Base-by-base conservation (phyloP, 1,140 invertebrate species). In the Drosophila ananassae region DNA sequence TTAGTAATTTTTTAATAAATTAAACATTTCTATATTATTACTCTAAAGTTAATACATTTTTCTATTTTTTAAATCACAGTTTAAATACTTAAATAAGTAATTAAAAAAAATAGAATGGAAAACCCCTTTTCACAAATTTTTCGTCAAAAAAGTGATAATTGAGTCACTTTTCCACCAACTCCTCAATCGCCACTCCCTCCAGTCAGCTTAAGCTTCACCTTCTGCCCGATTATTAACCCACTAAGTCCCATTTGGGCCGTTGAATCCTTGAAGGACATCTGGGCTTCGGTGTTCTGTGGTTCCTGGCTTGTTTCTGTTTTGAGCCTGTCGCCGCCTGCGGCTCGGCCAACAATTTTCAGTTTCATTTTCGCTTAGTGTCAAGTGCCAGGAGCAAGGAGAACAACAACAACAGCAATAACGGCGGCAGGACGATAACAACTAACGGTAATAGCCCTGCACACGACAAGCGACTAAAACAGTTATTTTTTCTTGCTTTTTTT, bases 351-450 rank as follows among this genome's bases (percentile, higher is more conserved):
- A 85, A 81, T 75, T 85, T 74, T 87, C 41, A 80, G 82, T 87
- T 85, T 85, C 82, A 87, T 87, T 81, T 85, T 81, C 82, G 82
- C 82, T 85, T 87, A 82, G 82, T 87, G 82, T 87, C 83, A 82
- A 85, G 82, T 87, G 82, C 44, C 73, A 67, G 30, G 21, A 77
- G 62, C 74, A 75, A 79, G 28, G 8, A 77, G 58, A 79, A 79
- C 52, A 74, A 56, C 77, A 66, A 53, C 77, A 73, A 61, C 44
- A 66, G 28, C 54, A 62, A 41, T 22, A 75, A 44, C 50, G 60
- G 39, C 41, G 54, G 25, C 44, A 69, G 32, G 48, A 41, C 52
- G 53, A 48, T 59, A 62, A 77, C 64, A 80, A 77, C 77, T 74
- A 85, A 84, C 79, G 73, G 80, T 80, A 80, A 85, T 84, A 73